Percentiles rank a stretch among this genome's conserved stretches.
Evolutionary conservation across 2,113 vertebrate species (phyloP).

Genomic region (Anoura caudifer): DNA sequence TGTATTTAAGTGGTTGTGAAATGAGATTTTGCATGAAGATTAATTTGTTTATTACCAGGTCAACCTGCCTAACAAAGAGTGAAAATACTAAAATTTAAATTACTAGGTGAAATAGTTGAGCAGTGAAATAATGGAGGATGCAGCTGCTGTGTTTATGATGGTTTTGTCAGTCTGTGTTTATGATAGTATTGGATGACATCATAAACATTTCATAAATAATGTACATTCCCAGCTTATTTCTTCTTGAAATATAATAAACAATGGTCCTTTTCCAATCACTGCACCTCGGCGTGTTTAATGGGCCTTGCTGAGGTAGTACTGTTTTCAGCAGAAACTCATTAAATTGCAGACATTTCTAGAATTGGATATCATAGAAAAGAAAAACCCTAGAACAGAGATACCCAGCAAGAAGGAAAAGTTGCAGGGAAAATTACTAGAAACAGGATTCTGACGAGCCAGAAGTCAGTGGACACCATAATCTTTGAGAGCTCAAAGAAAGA

Average conservation of each 20-base stretch:
- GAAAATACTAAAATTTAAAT: slow-evolving; percentile 10
- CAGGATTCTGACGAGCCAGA: neutral
- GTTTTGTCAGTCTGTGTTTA: slow-evolving; percentile 1
- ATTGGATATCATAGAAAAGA: slow-evolving; percentile 18
- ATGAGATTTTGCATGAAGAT: slow-evolving; percentile 16
- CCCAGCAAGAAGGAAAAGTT: neutral
- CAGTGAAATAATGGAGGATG: neutral
- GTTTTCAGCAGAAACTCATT: slow-evolving; percentile 48
- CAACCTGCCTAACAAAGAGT: slow-evolving; percentile 11
- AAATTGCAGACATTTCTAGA: slow-evolving; percentile 25
- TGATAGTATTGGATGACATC: neutral
- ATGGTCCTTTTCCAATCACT: neutral
- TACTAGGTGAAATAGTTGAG: neutral
- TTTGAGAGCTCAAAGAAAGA: neutral
- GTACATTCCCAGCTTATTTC: slow-evolving; percentile 22
- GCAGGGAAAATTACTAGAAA: neutral
- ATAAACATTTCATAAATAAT: slow-evolving; percentile 51
- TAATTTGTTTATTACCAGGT: neutral
- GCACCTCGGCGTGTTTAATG: slow-evolving; percentile 17
- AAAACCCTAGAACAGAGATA: neutral
- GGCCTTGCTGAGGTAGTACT: neutral
- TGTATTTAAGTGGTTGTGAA: slow-evolving; percentile 30
- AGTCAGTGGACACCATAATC: neutral
- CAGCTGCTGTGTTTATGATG: neutral
- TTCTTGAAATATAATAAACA: slow-evolving; percentile 28